A percentile compares a stretch with the other conserved stretches of the same genome.
These are phyloP conservation scores for Galerucella pusilla DNA, from an alignment of 2,888 invertebrate genomes.

Conservation along the genomic window DNA sequence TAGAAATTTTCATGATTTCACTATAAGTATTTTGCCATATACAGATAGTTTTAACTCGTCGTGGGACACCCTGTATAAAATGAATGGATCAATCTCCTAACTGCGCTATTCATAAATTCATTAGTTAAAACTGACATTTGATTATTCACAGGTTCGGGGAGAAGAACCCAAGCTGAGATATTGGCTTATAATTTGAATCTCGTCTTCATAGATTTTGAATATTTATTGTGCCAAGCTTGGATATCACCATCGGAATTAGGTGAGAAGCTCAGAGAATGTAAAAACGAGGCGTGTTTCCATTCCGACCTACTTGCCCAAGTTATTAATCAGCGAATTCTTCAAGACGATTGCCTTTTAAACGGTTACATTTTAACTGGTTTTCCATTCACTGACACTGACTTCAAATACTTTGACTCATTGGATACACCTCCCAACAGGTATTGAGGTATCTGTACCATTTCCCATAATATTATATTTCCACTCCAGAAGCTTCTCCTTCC, in stretches of 20 bases:
- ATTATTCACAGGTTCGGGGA: constrained; percentile 60
- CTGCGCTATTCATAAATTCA: not conserved
- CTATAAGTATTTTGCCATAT: too few species aligned
- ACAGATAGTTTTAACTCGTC: too few species aligned
- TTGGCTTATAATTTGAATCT: constrained; percentile 69
- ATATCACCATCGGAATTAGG: constrained; percentile 60
- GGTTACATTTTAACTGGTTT: constrained; percentile 76
- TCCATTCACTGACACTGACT: constrained; percentile 69
- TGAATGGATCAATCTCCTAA: too few species aligned
- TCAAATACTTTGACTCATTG: constrained; percentile 70
- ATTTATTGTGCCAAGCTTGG: constrained; percentile 67
- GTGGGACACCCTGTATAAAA: too few species aligned
- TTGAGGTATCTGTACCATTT: not conserved
- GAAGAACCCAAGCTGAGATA: constrained; percentile 68
- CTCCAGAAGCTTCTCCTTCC: too few species aligned
- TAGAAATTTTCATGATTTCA: too few species aligned
- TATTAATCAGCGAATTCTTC: constrained; percentile 64
- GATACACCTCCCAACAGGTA: constrained; percentile 71
- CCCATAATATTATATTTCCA: too few species aligned
- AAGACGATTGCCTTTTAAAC: constrained; percentile 69
- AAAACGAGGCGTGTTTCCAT: constrained; percentile 59
- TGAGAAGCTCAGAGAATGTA: constrained; percentile 56
- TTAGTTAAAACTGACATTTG: not conserved
- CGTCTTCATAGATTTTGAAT: constrained; percentile 70
- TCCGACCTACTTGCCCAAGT: constrained; percentile 60